Evolutionary conservation across 2,888 invertebrate genomes (phyloP).

Genomic region (Dione juno): DNA sequence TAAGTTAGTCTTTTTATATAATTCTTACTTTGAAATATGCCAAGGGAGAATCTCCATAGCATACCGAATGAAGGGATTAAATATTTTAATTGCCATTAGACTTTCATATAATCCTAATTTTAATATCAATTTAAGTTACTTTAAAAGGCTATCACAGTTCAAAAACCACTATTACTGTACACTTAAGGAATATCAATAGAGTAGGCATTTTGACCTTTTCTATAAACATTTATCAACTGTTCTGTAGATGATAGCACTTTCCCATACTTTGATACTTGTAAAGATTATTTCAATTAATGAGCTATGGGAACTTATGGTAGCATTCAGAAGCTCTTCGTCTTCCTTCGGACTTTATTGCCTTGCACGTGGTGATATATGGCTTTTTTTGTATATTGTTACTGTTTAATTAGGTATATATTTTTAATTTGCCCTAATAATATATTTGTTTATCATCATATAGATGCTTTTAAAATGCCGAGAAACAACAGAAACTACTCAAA

Average conservation of each 20-base stretch:
- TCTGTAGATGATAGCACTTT: conserved; percentile 22
- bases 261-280: conserved; percentile 26
- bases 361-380: background rate
- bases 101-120: background rate
- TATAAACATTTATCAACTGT: conserved; percentile 26
- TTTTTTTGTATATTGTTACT: background rate
- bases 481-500: too few relatives aligned
- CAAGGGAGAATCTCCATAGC: too few relatives aligned
- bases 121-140: background rate
- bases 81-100: too few relatives aligned
- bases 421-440: background rate
- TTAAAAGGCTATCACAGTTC: conserved; percentile 16
- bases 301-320: conserved; percentile 29
- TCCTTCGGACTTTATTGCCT: conserved; percentile 5
- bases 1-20: too few relatives aligned
- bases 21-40: too few relatives aligned
- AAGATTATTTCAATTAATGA: conserved; percentile 33
- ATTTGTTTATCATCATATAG: background rate
- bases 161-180: conserved; percentile 14
- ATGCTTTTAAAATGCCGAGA: too few relatives aligned
- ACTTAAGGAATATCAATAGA: conserved; percentile 23
- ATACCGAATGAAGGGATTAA: too few relatives aligned
- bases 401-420: background rate
- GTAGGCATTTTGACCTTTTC: conserved; percentile 22
- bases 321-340: conserved; percentile 32